Conservation (phyloP, 2,113 vertebrate species). For the Sceloporus undulatus region DNA sequence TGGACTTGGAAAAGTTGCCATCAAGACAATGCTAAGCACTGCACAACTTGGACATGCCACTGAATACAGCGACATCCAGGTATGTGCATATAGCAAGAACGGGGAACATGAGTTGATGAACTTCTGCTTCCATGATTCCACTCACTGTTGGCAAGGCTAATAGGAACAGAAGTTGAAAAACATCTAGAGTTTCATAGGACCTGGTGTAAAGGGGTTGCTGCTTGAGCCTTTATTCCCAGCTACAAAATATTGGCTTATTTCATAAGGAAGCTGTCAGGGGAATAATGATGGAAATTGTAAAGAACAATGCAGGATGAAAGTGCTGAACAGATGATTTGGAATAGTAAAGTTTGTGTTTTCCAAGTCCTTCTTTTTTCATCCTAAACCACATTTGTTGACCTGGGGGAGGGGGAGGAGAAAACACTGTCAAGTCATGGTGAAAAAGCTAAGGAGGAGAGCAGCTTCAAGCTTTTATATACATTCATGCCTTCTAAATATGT, state of each 20-base stretch:
- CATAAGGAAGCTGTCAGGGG: not conserved
- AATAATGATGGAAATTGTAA: not conserved
- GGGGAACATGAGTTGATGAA: not conserved
- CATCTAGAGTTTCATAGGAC: not conserved
- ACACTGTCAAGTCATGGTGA: slow-evolving; percentile 55
- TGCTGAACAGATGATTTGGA: not conserved
- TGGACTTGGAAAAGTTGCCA: not conserved
- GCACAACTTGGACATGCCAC: not conserved
- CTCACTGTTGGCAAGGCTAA: not conserved
- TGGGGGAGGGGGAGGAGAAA: slow-evolving; percentile 28
- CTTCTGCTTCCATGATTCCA: not conserved
- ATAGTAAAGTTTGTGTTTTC: not conserved
- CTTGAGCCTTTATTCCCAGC: not conserved
- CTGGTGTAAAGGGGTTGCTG: not conserved
- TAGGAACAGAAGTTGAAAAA: not conserved
- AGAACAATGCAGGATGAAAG: not conserved
- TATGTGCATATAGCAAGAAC: not conserved
- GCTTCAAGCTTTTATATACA: slow-evolving; percentile 79
- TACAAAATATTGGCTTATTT: not conserved
- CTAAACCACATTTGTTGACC: not conserved
- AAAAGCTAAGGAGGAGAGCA: slow-evolving; percentile 60
- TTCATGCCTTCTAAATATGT: slow-evolving; percentile 75
- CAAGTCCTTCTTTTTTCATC: too few species aligned
- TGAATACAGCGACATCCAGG: not conserved
- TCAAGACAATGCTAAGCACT: not conserved